Base-by-base conservation (phyloP, 2,888 invertebrate genomes). In the Anaspis maculata region DNA sequence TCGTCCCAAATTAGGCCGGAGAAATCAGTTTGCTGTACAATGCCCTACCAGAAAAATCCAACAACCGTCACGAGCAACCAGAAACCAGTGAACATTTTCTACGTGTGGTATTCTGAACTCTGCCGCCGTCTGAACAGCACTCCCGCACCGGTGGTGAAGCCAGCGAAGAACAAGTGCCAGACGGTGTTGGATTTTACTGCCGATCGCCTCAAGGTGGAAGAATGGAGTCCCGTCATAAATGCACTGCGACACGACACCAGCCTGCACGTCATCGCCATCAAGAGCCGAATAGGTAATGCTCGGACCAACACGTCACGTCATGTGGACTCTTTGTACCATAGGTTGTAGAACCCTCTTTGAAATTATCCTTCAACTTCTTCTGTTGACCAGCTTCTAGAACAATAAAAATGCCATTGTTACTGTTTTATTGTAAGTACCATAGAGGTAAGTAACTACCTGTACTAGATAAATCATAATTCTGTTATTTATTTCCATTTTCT, bases 141-240 rank as follows among this genome's bases (percentile, higher is more conserved):
- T 24, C 63, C 64, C 7, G 47, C 62, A 11, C 50, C 56, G 10
- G 48, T 47, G 11, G 55, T 64, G 5, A 63, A 62, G 43, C 59
- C 62, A 15, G 52, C 58, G 13, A 62, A 57, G 39, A 54, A 57
- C 10, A 64, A 61, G 45, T 58, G 56, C 42, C 57, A 59, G 30
- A 63, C 59, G 5, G 54, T 64, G 3, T 41, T 66, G 43, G 85
- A 86, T 46, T 79, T 87, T 49, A 75, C 74, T 43, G 82, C 79
- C 30, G 86, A 87, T 54, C 74, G 84, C 44, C 71, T 87, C 29
- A 81, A 79, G 51, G 76, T 81, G 40, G 76, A 72, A 39, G 85
- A 87, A 45, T 87, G 86, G 86, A 69, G 73, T 15, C 78, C 85
- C 1, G 77, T 87, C 27, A 63, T 83, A 29, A 80, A 81, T 48